Percentiles rank a stretch among this genome's conserved stretches.
phyloP scores from a whole-genome alignment of 2,797 vertebrate species.

The Thripadectes ignobilis region DNA sequence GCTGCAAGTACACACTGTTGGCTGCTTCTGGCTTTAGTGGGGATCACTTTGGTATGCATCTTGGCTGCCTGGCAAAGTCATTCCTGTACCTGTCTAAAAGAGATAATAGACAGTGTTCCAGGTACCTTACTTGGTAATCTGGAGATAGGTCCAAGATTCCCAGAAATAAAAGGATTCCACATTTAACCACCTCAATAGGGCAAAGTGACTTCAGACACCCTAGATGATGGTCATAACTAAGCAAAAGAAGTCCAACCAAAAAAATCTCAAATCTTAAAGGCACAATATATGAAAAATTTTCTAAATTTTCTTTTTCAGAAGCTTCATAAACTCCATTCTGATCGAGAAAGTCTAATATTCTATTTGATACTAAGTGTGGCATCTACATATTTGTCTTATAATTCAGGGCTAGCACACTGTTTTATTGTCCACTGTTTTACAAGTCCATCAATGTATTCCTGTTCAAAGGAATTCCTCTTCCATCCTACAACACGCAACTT shows the following conservation, averaged over 20 bases:
- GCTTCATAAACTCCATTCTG: neutral
- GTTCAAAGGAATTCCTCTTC: neutral
- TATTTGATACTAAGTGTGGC: neutral
- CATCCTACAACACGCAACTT: neutral
- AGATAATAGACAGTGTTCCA: neutral
- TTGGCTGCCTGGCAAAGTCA: neutral
- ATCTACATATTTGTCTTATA: neutral
- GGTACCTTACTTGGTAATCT: neutral
- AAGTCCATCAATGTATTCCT: neutral
- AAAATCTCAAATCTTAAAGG: neutral
- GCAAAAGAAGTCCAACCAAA: neutral
- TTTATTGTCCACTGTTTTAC: neutral
- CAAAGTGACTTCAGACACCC: neutral
- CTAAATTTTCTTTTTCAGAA: neutral
- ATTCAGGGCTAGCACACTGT: neutral
- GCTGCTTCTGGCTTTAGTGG: neutral
- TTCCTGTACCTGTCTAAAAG: neutral
- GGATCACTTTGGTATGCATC: neutral
- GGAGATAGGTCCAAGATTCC: neutral
- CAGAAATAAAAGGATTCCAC: neutral
- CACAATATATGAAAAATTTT: neutral
- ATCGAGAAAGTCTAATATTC: neutral
- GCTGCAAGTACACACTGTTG: fast-evolving
- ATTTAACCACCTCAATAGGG: neutral
- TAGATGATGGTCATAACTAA: neutral